Evolutionary conservation across 2,113 vertebrate genomes (phyloP).

Genomic region (Lutjanus erythropterus): DNA sequence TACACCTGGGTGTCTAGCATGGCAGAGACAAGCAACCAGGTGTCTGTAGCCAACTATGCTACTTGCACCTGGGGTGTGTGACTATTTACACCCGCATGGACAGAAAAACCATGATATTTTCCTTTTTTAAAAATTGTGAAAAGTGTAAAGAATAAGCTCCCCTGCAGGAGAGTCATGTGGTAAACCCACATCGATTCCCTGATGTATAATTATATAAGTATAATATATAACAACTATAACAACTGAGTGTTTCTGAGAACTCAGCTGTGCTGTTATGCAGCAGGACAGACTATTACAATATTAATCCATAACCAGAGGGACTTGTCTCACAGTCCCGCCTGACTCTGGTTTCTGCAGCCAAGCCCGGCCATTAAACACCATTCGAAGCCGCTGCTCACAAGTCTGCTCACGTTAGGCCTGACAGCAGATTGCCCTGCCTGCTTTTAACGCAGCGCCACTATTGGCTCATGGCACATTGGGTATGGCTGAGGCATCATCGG

Average conservation of each 20-base stretch:
- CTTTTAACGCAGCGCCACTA: constrained; percentile 44
- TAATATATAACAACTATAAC: no score
- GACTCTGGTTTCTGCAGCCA: constrained; percentile 48
- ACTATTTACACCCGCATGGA: no score
- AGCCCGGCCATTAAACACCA: constrained; percentile 56
- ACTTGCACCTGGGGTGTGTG: no score
- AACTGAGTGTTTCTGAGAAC: constrained; percentile 35
- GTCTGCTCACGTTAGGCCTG: constrained; percentile 70
- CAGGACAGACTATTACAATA: constrained; percentile 44
- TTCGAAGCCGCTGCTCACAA: constrained; percentile 49
- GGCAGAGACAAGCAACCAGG: no score
- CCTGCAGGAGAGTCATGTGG: no score
- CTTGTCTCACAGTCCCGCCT: constrained; percentile 24
- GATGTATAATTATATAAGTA: no score
- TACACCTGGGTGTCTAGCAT: no score
- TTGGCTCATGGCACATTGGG: constrained; percentile 64
- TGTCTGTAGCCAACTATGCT: no score
- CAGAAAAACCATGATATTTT: no score
- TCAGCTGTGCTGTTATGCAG: constrained; percentile 28
- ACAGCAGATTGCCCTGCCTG: constrained; percentile 68
- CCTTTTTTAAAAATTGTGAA: no score
- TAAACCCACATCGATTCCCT: no score
- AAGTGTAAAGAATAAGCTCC: no score
- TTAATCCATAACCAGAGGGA: constrained; percentile 58
- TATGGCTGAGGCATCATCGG: constrained; percentile 63